Evolutionary conservation across 2,797 vertebrate species (phyloP).

Genomic region (Spinus olivaceus): DNA sequence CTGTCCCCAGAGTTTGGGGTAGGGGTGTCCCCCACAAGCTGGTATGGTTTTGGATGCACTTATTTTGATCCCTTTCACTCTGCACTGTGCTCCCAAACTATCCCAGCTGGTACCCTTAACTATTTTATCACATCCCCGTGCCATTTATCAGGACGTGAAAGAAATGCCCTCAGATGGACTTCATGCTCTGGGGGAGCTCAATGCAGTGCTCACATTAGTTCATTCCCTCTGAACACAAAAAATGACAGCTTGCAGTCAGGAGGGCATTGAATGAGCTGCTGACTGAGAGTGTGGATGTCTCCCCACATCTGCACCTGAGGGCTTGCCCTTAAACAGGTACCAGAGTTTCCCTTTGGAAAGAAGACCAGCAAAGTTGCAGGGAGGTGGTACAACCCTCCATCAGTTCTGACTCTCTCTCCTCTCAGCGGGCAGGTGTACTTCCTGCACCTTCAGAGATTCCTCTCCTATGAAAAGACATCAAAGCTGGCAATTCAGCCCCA

Average conservation of each 20-base stretch:
- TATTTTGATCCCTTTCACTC: not conserved
- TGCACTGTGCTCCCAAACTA: not conserved
- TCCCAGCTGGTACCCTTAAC: not conserved
- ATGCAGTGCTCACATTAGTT: not conserved
- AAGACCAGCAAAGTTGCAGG: accelerated
- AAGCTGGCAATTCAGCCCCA: not conserved
- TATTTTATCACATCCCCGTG: not conserved
- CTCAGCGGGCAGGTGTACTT: not conserved
- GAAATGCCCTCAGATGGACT: not conserved
- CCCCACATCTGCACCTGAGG: not conserved
- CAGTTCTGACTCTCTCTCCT: not conserved
- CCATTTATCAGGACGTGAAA: not conserved
- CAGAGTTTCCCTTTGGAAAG: not conserved
- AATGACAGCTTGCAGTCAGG: not conserved
- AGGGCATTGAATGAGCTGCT: not conserved
- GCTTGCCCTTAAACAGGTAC: not conserved
- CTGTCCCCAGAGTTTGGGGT: not conserved
- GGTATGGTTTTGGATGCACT: not conserved
- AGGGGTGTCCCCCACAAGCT: not conserved
- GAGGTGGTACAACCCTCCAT: not conserved
- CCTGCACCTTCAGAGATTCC: not conserved
- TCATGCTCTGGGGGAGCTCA: not conserved
- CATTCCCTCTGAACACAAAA: not conserved
- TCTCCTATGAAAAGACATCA: not conserved
- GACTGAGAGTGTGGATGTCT: not conserved